Percentiles rank a stretch among this genome's conserved stretches.
Evolutionary conservation across 2,113 vertebrate genomes (phyloP).

Genomic region (Arvicanthis niloticus): DNA sequence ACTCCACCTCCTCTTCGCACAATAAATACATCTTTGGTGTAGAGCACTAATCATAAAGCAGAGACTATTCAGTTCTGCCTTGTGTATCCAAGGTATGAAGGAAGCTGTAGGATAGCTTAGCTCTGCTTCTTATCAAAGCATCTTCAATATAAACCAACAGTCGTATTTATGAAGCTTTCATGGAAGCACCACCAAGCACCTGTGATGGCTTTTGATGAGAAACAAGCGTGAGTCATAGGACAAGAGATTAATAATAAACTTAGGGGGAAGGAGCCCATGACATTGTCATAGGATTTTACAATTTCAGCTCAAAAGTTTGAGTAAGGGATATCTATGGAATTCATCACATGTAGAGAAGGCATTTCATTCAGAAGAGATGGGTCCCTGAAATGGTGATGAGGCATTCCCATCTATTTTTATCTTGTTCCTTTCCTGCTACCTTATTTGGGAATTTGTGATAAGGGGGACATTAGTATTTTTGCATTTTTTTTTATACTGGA

Average conservation of each 20-base stretch:
- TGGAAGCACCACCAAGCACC: conserved; percentile 96
- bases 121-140: neutral
- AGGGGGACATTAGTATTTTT: neutral
- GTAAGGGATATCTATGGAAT: neutral
- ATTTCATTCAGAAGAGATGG: conserved; percentile 42
- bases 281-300: neutral
- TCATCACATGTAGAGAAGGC: neutral
- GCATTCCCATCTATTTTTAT: neutral
- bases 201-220: conserved; percentile 79
- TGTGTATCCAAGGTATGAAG: conserved; percentile 87
- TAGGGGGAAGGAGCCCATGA: conserved; percentile 8
- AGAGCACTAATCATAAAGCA: neutral
- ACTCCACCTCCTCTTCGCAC: neutral
- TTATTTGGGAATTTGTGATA: conserved; percentile 26
- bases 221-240: neutral
- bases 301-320: conserved; percentile 32
- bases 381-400: neutral
- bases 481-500: neutral
- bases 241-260: neutral
- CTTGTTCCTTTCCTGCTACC: neutral
- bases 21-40: neutral
- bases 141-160: conserved; percentile 95
- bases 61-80: neutral
- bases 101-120: neutral
- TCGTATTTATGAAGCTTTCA: conserved; percentile 96